phyloP scores from a whole-genome alignment of 2,113 vertebrate species.

The Aegithalos caudatus region DNA sequence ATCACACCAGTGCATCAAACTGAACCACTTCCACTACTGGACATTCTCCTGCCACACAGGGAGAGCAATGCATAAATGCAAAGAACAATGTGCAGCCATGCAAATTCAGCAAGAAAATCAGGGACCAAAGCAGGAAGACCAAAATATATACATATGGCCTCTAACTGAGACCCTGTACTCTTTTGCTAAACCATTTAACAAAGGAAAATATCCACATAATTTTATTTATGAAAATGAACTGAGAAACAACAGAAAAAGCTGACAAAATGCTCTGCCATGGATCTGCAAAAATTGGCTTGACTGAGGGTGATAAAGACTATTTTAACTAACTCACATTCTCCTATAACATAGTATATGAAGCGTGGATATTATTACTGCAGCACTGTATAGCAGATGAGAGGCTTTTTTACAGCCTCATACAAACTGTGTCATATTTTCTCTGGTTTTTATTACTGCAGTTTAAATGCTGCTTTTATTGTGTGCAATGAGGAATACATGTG shows the following conservation, averaged over 20 bases:
- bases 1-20: not conserved
- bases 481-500: conserved; percentile 18
- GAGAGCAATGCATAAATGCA: not conserved
- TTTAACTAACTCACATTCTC: conserved; percentile 53
- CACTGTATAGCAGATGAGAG: not conserved
- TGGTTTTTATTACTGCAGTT: conserved; percentile 10
- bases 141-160: not conserved
- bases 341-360: conserved; percentile 26
- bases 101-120: not conserved
- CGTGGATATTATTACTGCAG: conserved; percentile 23
- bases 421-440: conserved; percentile 45
- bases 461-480: conserved; percentile 40
- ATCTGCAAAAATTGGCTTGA: conserved; percentile 3
- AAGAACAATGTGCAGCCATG: not conserved
- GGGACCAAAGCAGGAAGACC: not conserved
- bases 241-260: not conserved
- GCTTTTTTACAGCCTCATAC: conserved; percentile 47
- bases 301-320: not conserved
- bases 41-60: not conserved
- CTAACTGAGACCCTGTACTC: not conserved
- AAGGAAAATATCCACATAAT: not conserved
- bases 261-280: not conserved
- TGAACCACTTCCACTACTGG: not conserved
- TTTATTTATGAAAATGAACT: not conserved
- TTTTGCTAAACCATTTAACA: not conserved